Evolutionary conservation across 2,888 invertebrate genomes (phyloP).

Genomic region (Drosophila nr. fundita): DNA sequence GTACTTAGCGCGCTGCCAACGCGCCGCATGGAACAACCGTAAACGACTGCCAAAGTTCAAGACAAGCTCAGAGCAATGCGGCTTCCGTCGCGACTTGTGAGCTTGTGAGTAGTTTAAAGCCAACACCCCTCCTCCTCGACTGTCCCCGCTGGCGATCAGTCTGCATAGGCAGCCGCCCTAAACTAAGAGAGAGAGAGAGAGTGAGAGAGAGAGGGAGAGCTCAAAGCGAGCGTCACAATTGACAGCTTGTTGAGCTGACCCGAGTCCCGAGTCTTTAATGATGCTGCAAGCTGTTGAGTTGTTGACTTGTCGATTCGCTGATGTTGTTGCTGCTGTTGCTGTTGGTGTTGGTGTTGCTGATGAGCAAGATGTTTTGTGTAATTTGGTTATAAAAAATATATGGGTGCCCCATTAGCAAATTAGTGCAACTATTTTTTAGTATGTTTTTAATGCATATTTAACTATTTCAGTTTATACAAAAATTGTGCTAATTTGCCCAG

Average conservation of each 20-base stretch:
- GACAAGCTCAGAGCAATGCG: slow-evolving; percentile 61
- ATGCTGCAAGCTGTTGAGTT: slow-evolving; percentile 48
- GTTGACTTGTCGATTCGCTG: slow-evolving; percentile 12
- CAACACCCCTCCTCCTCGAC: background rate
- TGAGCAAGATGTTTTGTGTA: slow-evolving; percentile 66
- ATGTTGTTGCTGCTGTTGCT: slow-evolving; percentile 21
- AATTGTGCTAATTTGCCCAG: slow-evolving; percentile 32
- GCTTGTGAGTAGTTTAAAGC: slow-evolving; percentile 28
- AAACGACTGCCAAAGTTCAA: slow-evolving; percentile 77
- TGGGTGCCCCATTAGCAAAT: slow-evolving; percentile 70
- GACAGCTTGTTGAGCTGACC: slow-evolving; percentile 34
- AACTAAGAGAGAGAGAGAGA: slow-evolving; percentile 9
- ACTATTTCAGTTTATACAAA: slow-evolving; percentile 7
- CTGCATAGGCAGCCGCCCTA: slow-evolving; percentile 45
- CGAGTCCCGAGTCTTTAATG: slow-evolving; percentile 49
- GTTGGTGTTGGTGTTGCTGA: slow-evolving; percentile 22
- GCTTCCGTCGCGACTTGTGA: slow-evolving; percentile 33
- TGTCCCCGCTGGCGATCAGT: slow-evolving; percentile 34
- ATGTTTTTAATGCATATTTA: slow-evolving; percentile 29
- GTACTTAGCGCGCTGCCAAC: slow-evolving; percentile 41
- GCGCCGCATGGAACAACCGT: slow-evolving; percentile 71
- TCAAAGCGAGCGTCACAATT: slow-evolving; percentile 22
- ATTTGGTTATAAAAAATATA: slow-evolving; percentile 60
- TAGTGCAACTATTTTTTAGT: slow-evolving; percentile 63
- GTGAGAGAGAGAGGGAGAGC: slow-evolving; percentile 5